Conservation (phyloP, 92 coral and sea anemone genomes). For the Blastomussa wellsi region DNA sequence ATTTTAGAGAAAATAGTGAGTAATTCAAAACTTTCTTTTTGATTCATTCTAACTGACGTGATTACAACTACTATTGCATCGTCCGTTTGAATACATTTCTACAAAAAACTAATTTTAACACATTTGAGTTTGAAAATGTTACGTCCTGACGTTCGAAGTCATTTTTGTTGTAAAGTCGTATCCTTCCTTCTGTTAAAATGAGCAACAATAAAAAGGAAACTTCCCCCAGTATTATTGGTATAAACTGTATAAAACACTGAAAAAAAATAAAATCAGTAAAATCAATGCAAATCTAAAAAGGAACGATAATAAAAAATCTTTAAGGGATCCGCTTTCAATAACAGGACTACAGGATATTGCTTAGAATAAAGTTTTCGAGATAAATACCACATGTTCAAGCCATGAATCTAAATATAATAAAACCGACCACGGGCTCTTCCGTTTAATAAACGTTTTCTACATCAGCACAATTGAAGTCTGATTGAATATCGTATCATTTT, state of each 20-base stretch:
- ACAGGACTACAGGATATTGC: slow-evolving; percentile 23
- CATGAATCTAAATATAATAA: neutral
- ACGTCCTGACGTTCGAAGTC: neutral
- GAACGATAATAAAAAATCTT: neutral
- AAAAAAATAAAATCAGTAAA: neutral
- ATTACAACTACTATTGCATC: neutral
- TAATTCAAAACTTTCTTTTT: neutral
- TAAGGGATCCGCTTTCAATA: slow-evolving; percentile 10
- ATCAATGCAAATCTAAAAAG: neutral
- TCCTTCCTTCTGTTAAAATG: neutral
- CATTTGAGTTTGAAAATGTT: neutral
- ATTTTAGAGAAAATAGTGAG: neutral
- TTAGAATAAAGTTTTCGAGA: neutral
- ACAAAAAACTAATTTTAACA: neutral
- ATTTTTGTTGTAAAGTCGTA: neutral
- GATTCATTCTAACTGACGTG: neutral
- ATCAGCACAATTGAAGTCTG: slow-evolving; percentile 10
- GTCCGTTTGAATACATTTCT: neutral
- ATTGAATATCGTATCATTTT: slow-evolving; percentile 11
- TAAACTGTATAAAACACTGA: neutral
- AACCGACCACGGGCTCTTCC: slow-evolving; percentile 5
- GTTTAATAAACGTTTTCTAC: slow-evolving; percentile 26
- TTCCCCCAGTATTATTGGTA: neutral
- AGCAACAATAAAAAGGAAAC: neutral
- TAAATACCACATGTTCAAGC: slow-evolving; percentile 5